A percentile compares a stretch with the other conserved stretches of the same genome.
phyloP scores from a whole-genome alignment of 2,113 vertebrate species.

The Cariama cristata region DNA sequence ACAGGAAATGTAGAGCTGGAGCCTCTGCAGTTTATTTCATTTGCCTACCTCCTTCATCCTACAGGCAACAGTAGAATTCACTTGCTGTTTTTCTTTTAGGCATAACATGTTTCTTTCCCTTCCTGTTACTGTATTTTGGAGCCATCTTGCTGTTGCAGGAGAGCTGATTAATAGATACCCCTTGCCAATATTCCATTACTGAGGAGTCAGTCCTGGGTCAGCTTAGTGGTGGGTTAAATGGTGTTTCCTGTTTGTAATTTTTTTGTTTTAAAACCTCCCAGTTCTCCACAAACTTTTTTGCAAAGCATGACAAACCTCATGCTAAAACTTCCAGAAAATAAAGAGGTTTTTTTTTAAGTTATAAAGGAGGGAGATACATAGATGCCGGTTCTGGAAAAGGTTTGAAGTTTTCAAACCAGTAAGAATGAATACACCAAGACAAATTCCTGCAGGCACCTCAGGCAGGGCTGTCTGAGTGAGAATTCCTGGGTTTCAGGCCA shows the following conservation, averaged over 20 bases:
- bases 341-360: background rate
- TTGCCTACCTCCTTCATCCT: background rate
- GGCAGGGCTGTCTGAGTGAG: background rate
- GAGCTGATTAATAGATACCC: background rate
- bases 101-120: background rate
- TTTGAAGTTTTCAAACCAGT: background rate
- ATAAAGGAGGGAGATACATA: background rate
- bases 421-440: background rate
- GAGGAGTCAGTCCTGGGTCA: conserved; percentile 5
- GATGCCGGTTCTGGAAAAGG: background rate
- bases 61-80: background rate
- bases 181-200: conserved; percentile 41
- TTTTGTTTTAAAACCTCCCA: background rate
- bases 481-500: background rate
- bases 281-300: background rate
- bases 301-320: background rate
- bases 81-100: background rate
- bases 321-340: background rate
- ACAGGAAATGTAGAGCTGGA: background rate
- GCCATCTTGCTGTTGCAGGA: conserved; percentile 5
- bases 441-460: background rate
- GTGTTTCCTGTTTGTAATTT: conserved; percentile 13
- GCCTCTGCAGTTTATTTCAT: background rate
- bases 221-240: background rate
- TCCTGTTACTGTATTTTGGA: background rate